Evolutionary conservation across 2,888 invertebrate genomes (phyloP).

Genomic region (Tridacna crocea): DNA sequence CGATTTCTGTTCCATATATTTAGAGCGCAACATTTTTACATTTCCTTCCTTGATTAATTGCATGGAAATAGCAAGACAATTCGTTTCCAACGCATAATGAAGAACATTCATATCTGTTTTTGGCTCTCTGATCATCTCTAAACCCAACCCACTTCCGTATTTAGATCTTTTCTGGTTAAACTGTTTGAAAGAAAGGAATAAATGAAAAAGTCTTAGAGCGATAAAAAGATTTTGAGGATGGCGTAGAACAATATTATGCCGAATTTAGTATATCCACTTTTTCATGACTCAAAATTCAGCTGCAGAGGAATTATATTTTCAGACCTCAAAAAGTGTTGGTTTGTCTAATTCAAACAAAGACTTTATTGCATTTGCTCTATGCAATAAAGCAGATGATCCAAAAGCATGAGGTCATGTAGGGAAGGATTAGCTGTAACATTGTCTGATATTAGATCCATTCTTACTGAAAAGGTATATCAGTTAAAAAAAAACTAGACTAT

Average conservation of each 20-base stretch:
- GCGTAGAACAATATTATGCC: background rate
- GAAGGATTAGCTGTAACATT: too few species aligned
- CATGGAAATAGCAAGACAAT: constrained; percentile 34
- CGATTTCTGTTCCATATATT: constrained; percentile 38
- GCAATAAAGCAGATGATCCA: too few species aligned
- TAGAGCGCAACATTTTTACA: constrained; percentile 47
- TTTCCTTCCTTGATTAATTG: constrained; percentile 35
- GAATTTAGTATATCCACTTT: too few species aligned
- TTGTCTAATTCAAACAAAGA: too few species aligned
- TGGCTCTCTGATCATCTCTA: constrained; percentile 3
- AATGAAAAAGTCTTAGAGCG: background rate
- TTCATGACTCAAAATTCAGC: too few species aligned
- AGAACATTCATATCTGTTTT: constrained; percentile 43
- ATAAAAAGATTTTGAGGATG: background rate
- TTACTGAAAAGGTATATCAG: too few species aligned
- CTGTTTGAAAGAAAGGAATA: background rate
- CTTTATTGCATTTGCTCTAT: too few species aligned
- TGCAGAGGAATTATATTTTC: too few species aligned
- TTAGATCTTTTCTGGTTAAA: constrained; percentile 18
- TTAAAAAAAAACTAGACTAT: too few species aligned
- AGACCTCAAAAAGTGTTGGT: too few species aligned
- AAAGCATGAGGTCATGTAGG: too few species aligned
- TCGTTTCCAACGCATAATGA: constrained; percentile 43
- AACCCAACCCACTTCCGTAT: background rate
- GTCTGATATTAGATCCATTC: too few species aligned